These are phyloP conservation scores for Xenops minutus DNA, from an alignment of 2,797 vertebrate species.

Conservation along the genomic window DNA sequence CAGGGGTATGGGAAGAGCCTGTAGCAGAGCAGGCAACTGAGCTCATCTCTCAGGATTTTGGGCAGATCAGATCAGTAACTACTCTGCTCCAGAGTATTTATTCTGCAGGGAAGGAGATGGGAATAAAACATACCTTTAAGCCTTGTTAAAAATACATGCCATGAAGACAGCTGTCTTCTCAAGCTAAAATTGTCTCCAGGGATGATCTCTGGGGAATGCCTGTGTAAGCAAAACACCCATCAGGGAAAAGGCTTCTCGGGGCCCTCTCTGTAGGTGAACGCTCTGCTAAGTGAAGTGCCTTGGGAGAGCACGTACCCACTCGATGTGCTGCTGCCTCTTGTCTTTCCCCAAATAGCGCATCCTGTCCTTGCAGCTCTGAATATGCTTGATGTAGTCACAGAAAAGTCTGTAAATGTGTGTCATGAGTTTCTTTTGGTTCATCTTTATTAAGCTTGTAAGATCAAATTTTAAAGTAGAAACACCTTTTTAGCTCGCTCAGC, in stretches of 20 bases:
- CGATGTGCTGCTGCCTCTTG: background rate
- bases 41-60: background rate
- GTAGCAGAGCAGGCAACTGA: background rate
- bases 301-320: rapidly evolving
- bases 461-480: background rate
- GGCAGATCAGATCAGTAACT: constrained; percentile 1
- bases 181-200: background rate
- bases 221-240: constrained; percentile 5
- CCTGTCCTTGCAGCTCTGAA: rapidly evolving
- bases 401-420: rapidly evolving
- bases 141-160: constrained; percentile 24
- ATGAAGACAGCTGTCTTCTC: background rate
- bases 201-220: constrained; percentile 17
- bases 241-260: background rate
- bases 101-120: background rate
- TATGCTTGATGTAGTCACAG: background rate
- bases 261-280: background rate
- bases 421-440: background rate
- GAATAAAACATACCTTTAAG: background rate
- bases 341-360: background rate
- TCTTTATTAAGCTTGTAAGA: background rate
- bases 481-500: background rate
- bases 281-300: background rate
- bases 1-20: rapidly evolving
- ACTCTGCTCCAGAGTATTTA: background rate